Evolutionary conservation across 2,797 vertebrate species (phyloP), one percentile per base, ranked within the genome.

Genomic region (Alosa sapidissima): DNA sequence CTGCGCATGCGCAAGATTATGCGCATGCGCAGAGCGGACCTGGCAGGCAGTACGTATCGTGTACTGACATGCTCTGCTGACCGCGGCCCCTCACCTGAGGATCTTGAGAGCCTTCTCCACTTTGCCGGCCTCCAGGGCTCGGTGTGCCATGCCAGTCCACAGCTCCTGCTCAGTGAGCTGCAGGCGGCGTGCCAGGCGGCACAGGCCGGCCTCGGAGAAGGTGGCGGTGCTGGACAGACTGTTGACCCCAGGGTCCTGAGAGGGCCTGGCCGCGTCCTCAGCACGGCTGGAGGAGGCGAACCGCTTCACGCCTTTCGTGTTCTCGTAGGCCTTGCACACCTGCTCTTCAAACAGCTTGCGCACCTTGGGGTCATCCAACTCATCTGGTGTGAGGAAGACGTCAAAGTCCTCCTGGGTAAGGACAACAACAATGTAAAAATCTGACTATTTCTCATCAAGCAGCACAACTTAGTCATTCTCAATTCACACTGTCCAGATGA

Each of bases 311-410:
- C 91, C 91, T 52, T 85, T 93, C 0, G 90, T 93, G 85, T 88
- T 94, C 90, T 97, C 96, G 0, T 96, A 96, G 16, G 95, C 95
- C 0, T 92, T 95, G 84, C 98, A 95, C 89, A 97, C 95, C 86
- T 93, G 94, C 85, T 98, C 96, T 49, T 96, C 95, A 78, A 99
- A 96, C 85, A 92, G 92, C 81, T 95, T 94, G 8, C 95, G 87
- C 84, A 97, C 89, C 0, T 91, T 90, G 8, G 93, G 94, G 89
- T 96, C 94, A 81, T 94, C 95, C 0, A 96, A 97, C 86, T 97
- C 96, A 68, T 96, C 94, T 0, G 94, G 95, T 0, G 97, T 95
- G 91, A 99, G 94, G 88, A 97, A 99, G 90, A 97, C 94, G 85
- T 94, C 96, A 91, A 98, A 99, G 89, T 97, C 94, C 90, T 97